Evolutionary conservation across 2,797 vertebrate species (phyloP), one percentile per base, ranked within the genome.

Genomic region (Petrocephalus schoutedeni): DNA sequence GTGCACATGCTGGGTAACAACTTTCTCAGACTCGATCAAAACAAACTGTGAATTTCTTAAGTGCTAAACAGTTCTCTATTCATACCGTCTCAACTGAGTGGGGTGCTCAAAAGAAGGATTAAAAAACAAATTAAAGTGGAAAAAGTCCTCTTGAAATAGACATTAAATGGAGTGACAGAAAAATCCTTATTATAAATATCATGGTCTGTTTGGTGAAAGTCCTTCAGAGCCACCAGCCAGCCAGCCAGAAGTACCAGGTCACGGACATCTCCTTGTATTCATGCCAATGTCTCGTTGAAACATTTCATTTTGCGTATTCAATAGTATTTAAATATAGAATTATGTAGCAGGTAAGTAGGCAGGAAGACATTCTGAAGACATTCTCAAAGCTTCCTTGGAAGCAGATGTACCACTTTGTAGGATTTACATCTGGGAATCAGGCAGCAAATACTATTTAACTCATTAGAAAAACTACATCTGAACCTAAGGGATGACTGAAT

Each of bases 41-140:
- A 45, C 32, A 77, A 77, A 41, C 14, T 36, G 67, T 36, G 16
- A 36, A 77, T 77, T 77, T 45, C 71, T 77, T 77, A 77, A 67
- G 61, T 32, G 61, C 61, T 67, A 67, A 77, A 77, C 32, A 41
- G 32, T 45, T 45, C 36, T 77, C 71, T 77, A 77, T 77, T 77
- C 32, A 77, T 77, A 36, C 71, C 21, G 67, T 67, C 61, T 67
- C 61, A 32, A 28, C 61, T 67, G 61, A 67, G 23, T 32, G 61
- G 61, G 61, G 61, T 67, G 61, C 61, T 32, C 28, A 67, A 67
- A 67, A 67, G 23, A 67, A 67, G 61, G 28, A 67, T 67, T 67
- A 77, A 77, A 77, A 74, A 77, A 45, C 36, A 77, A 77, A 77
- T 77, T 77, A 77, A 77, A 77, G 4, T 77, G 32, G 71, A 19